Evolutionary conservation across 2,797 vertebrate genomes (phyloP), one percentile per base, ranked within the genome.

Genomic region (Cryptoblepharus egeriae): DNA sequence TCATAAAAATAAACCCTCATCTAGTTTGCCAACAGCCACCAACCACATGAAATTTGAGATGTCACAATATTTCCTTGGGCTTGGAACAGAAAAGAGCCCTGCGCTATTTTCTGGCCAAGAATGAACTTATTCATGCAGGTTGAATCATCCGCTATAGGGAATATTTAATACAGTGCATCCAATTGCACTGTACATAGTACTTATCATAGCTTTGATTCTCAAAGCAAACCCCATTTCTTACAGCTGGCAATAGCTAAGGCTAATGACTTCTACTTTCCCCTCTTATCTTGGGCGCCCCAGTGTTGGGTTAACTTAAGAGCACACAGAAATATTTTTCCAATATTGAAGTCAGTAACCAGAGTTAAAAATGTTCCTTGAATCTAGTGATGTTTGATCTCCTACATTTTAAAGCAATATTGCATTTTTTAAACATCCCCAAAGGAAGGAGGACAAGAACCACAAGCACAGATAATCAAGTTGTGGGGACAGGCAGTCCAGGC

Each of bases 31-130:
- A 42, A 71, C 35, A 8, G 68, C 81, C 72, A 72, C 0, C 1
- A 32, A 30, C n/a, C 49, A 67, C 69, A 83, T 57, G 55, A 37
- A 49, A 85, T 75, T 73, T 49, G 80, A 89, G 88, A 79, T 45
- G 88, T 75, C 75, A 79, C 80, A 89, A 65, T 84, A 88, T 85
- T 82, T 75, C 75, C 74, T 81, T 88, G 77, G 85, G 32, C 42
- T 88, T 42, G 74, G 67, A 83, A 77, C n/a, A 87, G 79, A 64
- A 83, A 85, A 85, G 80, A 79, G 42, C 72, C 81, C 85, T 67
- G 61, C 67, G 63, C 76, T 67, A 37, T 79, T 60, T 71, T 49
- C 30, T 87, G 84, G 86, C 67, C 68, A 60, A 0, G 0, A 67
- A 85, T 85, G 60, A 55, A 84, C 65, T 76, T 89, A 85, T 73